These are phyloP conservation scores for Agrotis ipsilon DNA, from an alignment of 2,888 invertebrate genomes.

Conservation along the genomic window DNA sequence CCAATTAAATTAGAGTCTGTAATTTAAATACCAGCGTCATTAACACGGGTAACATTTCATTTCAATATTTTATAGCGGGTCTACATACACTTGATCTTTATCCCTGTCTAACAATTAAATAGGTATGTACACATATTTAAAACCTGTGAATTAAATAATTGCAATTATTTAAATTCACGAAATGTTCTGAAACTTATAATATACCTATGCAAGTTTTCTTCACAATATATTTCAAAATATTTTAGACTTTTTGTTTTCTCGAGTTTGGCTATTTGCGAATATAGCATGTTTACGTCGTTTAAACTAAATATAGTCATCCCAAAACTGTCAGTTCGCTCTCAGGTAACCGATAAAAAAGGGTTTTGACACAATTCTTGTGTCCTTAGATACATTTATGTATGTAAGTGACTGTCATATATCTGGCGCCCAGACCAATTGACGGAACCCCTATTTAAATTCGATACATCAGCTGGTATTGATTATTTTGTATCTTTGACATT, in stretches of 20 bases:
- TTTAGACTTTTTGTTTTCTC: no score
- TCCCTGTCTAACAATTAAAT: no score
- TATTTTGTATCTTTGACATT: slow-evolving; percentile 10
- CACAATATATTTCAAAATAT: no score
- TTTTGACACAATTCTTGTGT: slow-evolving; percentile 29
- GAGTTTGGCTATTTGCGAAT: not conserved
- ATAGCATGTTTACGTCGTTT: slow-evolving; percentile 8
- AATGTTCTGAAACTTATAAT: not conserved
- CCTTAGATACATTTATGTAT: not conserved
- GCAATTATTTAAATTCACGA: not conserved
- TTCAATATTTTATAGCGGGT: no score
- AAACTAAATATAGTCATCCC: slow-evolving; percentile 11
- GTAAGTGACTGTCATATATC: slow-evolving; percentile 43
- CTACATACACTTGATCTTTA: no score
- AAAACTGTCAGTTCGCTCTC: slow-evolving; percentile 40
- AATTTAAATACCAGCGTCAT: no score
- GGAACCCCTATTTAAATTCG: slow-evolving; percentile 51
- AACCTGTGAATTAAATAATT: not conserved
- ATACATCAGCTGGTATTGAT: slow-evolving; percentile 4
- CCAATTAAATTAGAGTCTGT: no score
- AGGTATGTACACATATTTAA: no score
- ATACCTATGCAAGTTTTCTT: no score
- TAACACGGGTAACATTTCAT: no score
- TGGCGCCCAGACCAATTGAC: slow-evolving; percentile 57
- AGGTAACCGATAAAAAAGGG: slow-evolving; percentile 36